Conservation (phyloP, 2,113 vertebrate species). For the Zosterops borbonicus region DNA sequence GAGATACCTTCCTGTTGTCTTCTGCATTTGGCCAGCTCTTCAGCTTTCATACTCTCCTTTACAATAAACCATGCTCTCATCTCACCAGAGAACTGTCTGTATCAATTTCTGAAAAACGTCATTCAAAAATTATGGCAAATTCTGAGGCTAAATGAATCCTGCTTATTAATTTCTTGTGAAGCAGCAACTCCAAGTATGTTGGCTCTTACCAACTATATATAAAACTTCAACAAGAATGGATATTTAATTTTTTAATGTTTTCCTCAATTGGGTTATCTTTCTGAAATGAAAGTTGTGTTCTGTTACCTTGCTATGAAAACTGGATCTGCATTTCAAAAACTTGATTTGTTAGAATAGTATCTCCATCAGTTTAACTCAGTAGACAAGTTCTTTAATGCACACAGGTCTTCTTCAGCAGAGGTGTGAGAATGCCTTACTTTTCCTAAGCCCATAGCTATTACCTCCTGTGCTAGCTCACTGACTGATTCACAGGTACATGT, state of each 20-base stretch:
- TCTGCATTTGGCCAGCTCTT: neutral
- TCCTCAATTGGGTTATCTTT: neutral
- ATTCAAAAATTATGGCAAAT: neutral
- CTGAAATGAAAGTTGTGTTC: neutral
- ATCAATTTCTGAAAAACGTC: neutral
- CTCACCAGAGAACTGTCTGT: neutral
- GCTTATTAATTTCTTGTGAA: neutral
- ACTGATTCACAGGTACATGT: accelerated
- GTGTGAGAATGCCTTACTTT: neutral
- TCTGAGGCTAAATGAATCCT: neutral
- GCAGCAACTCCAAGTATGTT: neutral
- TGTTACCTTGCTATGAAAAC: neutral
- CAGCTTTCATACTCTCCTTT: neutral
- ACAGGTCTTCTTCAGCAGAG: neutral
- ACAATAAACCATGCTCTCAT: neutral
- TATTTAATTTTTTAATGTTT: neutral
- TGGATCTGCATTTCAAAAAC: neutral
- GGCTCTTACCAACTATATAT: neutral
- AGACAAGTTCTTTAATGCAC: neutral
- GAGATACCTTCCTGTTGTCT: neutral
- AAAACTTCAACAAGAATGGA: neutral
- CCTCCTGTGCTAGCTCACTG: neutral
- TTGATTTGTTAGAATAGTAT: neutral
- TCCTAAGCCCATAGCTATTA: neutral
- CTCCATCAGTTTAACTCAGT: neutral